Percentiles rank a stretch among this genome's conserved stretches.
phyloP scores from a whole-genome alignment of 37 sponge, comb jelly and placozoan species.

The Corticium candelabrum region DNA sequence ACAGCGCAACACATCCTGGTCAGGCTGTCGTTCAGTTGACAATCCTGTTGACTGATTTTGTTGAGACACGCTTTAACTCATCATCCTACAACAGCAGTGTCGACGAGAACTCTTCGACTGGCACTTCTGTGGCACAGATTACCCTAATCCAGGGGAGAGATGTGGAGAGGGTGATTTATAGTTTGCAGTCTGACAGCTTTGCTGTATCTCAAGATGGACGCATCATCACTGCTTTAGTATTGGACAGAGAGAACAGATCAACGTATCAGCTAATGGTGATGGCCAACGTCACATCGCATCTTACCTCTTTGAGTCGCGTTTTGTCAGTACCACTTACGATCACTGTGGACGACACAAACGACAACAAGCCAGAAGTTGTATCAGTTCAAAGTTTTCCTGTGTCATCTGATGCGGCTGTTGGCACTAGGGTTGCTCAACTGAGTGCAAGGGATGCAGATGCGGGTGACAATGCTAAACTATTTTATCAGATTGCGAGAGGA shows the following conservation, averaged over 20 bases:
- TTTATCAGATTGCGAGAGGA: background rate
- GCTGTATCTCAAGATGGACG: background rate
- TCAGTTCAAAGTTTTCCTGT: constrained; percentile 1
- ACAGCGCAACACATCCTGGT: background rate
- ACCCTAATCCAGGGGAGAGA: background rate
- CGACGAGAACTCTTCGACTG: background rate
- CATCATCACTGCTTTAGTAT: background rate
- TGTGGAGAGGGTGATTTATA: background rate
- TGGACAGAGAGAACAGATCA: background rate
- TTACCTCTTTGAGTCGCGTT: background rate
- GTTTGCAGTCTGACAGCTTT: background rate
- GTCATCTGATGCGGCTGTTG: background rate
- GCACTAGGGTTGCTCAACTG: background rate
- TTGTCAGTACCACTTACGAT: background rate
- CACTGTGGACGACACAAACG: background rate
- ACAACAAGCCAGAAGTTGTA: background rate
- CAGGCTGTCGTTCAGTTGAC: background rate
- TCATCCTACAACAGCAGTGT: background rate
- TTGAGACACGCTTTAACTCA: background rate
- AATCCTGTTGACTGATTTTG: background rate
- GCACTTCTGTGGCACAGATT: background rate
- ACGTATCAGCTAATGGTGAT: background rate
- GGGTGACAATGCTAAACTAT: background rate
- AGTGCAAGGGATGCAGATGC: background rate
- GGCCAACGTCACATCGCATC: background rate